Percentiles rank a stretch among this genome's conserved stretches.
Evolutionary conservation across 2,797 vertebrate genomes (phyloP).

Genomic region (Girardinus metallicus): DNA sequence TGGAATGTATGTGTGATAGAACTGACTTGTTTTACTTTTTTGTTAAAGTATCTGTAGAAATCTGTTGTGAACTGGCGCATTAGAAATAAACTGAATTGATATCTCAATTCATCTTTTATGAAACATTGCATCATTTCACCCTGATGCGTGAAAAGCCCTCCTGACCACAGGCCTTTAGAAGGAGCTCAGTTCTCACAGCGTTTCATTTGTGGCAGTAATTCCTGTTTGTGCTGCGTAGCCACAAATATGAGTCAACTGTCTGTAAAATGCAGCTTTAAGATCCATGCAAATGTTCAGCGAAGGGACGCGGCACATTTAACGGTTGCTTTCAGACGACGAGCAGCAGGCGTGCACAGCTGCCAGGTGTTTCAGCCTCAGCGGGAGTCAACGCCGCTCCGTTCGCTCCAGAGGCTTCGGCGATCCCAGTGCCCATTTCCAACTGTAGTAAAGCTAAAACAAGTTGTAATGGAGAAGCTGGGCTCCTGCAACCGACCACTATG

Average conservation of each 20-base stretch:
- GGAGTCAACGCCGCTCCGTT: constrained; percentile 29
- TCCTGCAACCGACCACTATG: constrained; percentile 26
- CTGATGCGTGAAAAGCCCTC: not conserved
- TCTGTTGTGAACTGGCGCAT: too few species aligned
- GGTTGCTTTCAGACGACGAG: not conserved
- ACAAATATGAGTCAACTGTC: not conserved
- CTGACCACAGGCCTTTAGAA: not conserved
- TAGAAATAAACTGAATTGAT: too few species aligned
- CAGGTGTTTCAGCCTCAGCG: constrained; percentile 31
- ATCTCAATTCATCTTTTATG: not conserved
- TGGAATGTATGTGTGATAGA: too few species aligned
- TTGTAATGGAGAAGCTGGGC: constrained; percentile 21
- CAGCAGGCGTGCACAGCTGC: constrained; percentile 9
- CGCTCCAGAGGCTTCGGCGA: constrained; percentile 6
- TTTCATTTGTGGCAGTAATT: not conserved
- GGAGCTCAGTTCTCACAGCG: not conserved
- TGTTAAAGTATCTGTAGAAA: too few species aligned
- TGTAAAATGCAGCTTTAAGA: not conserved
- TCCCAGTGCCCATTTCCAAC: constrained; percentile 46
- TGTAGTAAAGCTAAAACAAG: constrained; percentile 50
- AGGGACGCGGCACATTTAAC: constrained; percentile 1
- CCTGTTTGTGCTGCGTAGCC: not conserved
- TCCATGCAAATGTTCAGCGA: constrained; percentile 2
- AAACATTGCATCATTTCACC: not conserved
- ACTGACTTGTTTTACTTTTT: too few species aligned